phyloP scores from a whole-genome alignment of 2,888 invertebrate genomes.

The Drosophila ustulata region DNA sequence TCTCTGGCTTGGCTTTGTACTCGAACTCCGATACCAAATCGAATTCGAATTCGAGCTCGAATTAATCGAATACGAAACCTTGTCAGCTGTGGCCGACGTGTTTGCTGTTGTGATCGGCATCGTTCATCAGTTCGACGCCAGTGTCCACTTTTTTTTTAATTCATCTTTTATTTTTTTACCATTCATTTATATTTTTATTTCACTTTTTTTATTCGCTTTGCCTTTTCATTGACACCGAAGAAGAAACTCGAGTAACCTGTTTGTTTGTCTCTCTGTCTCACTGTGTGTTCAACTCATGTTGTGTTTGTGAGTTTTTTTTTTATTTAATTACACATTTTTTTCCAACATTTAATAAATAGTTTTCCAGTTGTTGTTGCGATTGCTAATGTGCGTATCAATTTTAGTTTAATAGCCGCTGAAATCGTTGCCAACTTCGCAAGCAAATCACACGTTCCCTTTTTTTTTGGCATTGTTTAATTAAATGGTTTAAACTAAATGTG shows the following conservation, averaged over 20 bases:
- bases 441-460: conserved; percentile 12
- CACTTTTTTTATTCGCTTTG: conserved; percentile 32
- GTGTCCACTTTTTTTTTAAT: conserved; percentile 47
- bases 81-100: conserved; percentile 41
- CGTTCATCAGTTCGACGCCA: conserved; percentile 46
- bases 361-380: conserved; percentile 27
- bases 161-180: conserved; percentile 50
- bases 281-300: conserved; percentile 18
- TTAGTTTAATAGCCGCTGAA: conserved; percentile 7
- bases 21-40: conserved; percentile 11
- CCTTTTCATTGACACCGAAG: conserved; percentile 77
- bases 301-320: conserved; percentile 2
- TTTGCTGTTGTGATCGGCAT: conserved; percentile 16
- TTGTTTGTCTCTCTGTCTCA: conserved; percentile 57
- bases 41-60: conserved; percentile 8
- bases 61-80: conserved; percentile 26
- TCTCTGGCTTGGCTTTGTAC: conserved; percentile 11
- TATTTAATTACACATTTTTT: conserved; percentile 54
- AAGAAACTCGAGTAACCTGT: conserved; percentile 79
- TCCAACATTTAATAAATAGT: conserved; percentile 48
- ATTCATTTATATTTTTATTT: conserved; percentile 36
- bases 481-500: conserved; percentile 1
- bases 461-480: background rate
- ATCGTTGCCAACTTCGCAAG: conserved; percentile 13
- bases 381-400: conserved; percentile 41